These are phyloP conservation scores for Leptatherina wallacei DNA, from an alignment of 2,797 vertebrate genomes.

Conservation along the genomic window DNA sequence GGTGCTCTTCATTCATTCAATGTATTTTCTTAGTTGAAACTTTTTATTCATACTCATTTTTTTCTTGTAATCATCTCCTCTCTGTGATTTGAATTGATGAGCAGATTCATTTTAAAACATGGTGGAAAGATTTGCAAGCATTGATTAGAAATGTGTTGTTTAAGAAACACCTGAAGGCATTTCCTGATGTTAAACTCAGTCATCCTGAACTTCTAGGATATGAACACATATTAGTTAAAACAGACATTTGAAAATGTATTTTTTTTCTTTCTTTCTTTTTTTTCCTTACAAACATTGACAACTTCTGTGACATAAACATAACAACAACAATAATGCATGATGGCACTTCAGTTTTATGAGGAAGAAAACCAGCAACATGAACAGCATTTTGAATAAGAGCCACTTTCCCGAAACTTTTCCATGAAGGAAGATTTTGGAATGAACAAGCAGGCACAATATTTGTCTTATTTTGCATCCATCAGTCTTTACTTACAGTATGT, in stretches of 20 bases:
- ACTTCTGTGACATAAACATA: background rate
- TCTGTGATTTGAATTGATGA: background rate
- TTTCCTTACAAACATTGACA: background rate
- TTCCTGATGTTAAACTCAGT: too few species aligned
- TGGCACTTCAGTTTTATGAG: background rate
- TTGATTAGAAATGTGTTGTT: too few species aligned
- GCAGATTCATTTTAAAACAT: background rate
- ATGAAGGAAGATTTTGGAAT: slow-evolving; percentile 29
- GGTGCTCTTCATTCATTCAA: background rate
- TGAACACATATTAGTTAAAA: background rate
- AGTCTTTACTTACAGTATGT: background rate
- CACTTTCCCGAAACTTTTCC: too few species aligned
- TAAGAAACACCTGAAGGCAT: background rate
- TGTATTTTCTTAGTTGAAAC: background rate
- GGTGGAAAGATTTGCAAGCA: background rate
- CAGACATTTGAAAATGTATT: too few species aligned
- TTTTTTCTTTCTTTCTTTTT: too few species aligned
- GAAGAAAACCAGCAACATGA: background rate
- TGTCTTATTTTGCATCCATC: background rate
- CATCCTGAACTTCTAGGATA: background rate
- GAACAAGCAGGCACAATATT: slow-evolving; percentile 2
- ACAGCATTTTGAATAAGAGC: background rate
- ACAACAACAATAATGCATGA: background rate
- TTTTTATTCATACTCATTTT: background rate
- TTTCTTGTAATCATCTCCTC: background rate